phyloP scores from a whole-genome alignment of 30 jellyfish, hydroid and myxozoan species.

The Hydra vulgaris region DNA sequence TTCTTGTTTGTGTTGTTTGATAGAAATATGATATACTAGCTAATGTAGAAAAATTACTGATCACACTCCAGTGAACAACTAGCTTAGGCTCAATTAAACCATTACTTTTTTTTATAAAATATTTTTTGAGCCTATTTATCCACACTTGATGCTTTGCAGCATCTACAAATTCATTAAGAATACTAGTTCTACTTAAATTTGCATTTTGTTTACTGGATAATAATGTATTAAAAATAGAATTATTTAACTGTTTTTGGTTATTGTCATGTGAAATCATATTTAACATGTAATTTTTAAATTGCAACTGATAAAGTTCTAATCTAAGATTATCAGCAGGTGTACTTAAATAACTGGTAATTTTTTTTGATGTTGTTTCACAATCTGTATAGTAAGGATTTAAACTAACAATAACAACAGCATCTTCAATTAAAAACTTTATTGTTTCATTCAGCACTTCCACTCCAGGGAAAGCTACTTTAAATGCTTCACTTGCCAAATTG shows the following conservation, averaged over 20 bases:
- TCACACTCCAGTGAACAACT: slow-evolving; percentile 9
- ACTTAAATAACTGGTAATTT: background rate
- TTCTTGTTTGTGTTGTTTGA: background rate
- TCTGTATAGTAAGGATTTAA: background rate
- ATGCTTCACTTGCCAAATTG: slow-evolving; percentile 17
- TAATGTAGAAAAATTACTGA: background rate
- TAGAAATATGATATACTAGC: background rate
- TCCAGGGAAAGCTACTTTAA: slow-evolving; percentile 18
- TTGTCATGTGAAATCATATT: background rate
- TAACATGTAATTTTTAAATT: background rate
- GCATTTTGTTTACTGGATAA: background rate
- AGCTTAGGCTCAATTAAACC: slow-evolving; percentile 15
- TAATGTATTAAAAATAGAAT: slow-evolving; percentile 1
- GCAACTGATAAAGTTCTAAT: slow-evolving; percentile 1
- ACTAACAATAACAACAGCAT: slow-evolving; percentile 9
- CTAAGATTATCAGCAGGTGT: background rate
- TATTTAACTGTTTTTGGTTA: slow-evolving; percentile 8
- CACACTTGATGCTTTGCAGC: slow-evolving; percentile 28
- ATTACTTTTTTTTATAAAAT: background rate
- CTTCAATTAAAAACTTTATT: slow-evolving; percentile 9
- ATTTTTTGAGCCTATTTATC: slow-evolving; percentile 7
- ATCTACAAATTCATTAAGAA: slow-evolving; percentile 12
- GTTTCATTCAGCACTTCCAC: slow-evolving; percentile 20
- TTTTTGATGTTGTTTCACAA: no score
- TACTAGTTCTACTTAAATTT: background rate